phyloP scores from a whole-genome alignment of 2,113 vertebrate genomes.

The Pomatorhinus ruficollis region DNA sequence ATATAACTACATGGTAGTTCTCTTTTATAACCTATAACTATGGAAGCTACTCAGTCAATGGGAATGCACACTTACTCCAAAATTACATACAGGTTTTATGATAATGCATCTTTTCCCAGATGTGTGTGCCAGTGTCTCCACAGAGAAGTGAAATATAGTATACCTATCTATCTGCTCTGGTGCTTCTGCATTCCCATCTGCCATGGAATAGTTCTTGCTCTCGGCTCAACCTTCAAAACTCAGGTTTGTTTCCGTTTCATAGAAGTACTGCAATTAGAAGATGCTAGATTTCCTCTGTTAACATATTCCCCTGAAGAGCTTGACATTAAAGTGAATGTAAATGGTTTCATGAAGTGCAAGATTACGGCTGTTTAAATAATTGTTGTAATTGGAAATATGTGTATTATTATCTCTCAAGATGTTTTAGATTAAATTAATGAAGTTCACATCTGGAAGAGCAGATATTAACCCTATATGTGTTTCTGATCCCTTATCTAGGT shows the following conservation, averaged over 20 bases:
- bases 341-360: slow-evolving; percentile 54
- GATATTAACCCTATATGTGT: slow-evolving; percentile 5
- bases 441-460: slow-evolving; percentile 51
- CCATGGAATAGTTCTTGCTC: neutral
- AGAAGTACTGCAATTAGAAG: slow-evolving; percentile 40
- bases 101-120: neutral
- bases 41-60: neutral
- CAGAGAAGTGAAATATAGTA: neutral
- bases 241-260: slow-evolving; percentile 31
- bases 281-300: slow-evolving; percentile 27
- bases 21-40: neutral
- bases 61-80: neutral
- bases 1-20: neutral
- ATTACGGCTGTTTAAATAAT: slow-evolving; percentile 63
- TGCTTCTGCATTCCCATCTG: neutral
- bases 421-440: slow-evolving; percentile 51
- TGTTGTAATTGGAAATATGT: slow-evolving; percentile 59
- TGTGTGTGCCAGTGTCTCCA: neutral
- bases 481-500: neutral
- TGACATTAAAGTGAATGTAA: slow-evolving; percentile 35
- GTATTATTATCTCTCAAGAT: slow-evolving; percentile 59
- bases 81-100: neutral
- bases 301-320: slow-evolving; percentile 25
- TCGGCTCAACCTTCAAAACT: neutral
- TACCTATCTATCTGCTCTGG: neutral